A percentile compares a stretch with the other conserved stretches of the same genome.
These are phyloP conservation scores for Entosphenus tridentatus DNA, from an alignment of 2,113 vertebrate genomes.

Conservation along the genomic window DNA sequence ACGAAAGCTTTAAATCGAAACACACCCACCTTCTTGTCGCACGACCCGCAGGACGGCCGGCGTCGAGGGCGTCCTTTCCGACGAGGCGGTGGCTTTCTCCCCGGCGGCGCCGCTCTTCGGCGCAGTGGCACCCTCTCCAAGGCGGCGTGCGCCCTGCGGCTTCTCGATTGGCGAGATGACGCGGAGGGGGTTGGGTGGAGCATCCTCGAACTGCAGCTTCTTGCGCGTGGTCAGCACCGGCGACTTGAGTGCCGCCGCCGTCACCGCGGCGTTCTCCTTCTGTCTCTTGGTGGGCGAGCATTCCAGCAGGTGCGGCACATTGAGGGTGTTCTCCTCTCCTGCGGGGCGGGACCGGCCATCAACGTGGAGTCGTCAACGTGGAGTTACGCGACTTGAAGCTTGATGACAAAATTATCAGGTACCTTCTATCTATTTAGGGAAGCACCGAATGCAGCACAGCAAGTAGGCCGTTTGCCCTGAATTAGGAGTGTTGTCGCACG, in stretches of 20 bases:
- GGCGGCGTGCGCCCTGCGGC: conserved; percentile 1
- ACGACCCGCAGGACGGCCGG: conserved; percentile 19
- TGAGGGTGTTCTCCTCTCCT: conserved; percentile 71
- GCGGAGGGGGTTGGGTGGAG: neutral
- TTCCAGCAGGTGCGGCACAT: conserved; percentile 20
- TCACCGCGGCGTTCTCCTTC: conserved; percentile 22
- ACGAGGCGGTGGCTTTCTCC: conserved; percentile 6
- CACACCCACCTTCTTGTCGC: conserved; percentile 33
- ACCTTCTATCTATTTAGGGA: too few relatives aligned
- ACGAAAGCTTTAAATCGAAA: too few relatives aligned
- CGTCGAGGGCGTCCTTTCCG: conserved; percentile 9
- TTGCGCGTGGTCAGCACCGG: neutral
- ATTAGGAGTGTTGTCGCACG: too few relatives aligned
- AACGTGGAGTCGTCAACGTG: too few relatives aligned
- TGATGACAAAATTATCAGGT: too few relatives aligned
- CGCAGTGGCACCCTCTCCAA: accelerated
- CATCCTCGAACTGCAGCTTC: neutral
- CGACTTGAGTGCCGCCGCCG: neutral
- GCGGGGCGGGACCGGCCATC: neutral
- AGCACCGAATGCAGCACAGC: too few relatives aligned
- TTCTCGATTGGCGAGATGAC: conserved; percentile 16
- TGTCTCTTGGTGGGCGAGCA: conserved; percentile 50
- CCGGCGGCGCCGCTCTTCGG: conserved; percentile 18
- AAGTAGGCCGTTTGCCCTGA: too few relatives aligned
- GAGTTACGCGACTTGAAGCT: too few relatives aligned